These are phyloP conservation scores for Tricholaema leucomelas DNA, from an alignment of 2,113 vertebrate genomes.

Conservation along the genomic window DNA sequence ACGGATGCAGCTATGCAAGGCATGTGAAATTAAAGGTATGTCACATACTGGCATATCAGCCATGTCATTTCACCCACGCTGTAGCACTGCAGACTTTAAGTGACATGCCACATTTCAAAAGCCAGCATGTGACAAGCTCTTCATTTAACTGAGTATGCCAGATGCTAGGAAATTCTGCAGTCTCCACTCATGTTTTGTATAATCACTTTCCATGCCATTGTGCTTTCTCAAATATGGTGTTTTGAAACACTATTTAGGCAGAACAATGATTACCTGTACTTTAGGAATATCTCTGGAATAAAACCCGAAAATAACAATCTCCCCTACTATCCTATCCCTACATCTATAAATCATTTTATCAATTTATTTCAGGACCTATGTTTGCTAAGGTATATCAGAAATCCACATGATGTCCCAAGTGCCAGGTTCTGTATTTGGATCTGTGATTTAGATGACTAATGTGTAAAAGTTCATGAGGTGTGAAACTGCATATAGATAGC, in stretches of 20 bases:
- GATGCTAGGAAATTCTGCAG: slow-evolving; percentile 50
- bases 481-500: slow-evolving; percentile 66
- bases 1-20: background rate
- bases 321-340: background rate
- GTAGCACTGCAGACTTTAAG: background rate
- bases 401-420: slow-evolving; percentile 23
- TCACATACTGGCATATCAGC: background rate
- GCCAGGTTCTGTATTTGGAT: slow-evolving; percentile 54
- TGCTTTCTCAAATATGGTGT: background rate
- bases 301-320: background rate
- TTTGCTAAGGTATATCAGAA: slow-evolving; percentile 44
- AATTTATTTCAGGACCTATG: background rate
- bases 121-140: slow-evolving; percentile 32
- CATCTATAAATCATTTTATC: slow-evolving; percentile 31
- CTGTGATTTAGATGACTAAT: slow-evolving; percentile 59
- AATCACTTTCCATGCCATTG: background rate
- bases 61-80: background rate
- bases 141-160: slow-evolving; percentile 18
- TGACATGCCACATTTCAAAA: slow-evolving; percentile 10
- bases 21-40: background rate
- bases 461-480: slow-evolving; percentile 69
- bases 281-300: slow-evolving; percentile 4
- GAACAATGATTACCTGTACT: background rate
- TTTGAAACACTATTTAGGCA: slow-evolving; percentile 30
- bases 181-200: background rate